Base-by-base conservation (phyloP, 2,113 vertebrate genomes). In the Ctenodactylus gundi region DNA sequence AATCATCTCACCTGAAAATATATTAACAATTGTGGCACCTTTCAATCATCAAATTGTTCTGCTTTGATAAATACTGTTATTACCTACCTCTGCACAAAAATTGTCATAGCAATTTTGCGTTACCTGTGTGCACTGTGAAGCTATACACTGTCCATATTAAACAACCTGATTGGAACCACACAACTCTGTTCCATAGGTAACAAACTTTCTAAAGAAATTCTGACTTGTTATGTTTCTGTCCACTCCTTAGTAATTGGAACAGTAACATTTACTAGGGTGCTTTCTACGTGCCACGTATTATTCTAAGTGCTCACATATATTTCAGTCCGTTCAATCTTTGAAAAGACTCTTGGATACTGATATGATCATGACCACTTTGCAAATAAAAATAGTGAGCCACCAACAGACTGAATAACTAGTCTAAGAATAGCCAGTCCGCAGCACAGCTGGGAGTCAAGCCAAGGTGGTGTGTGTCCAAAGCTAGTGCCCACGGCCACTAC, bases 1-100 rank as follows among this genome's bases (percentile, higher is more conserved):
- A 57, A 0, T 44, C 58, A 0, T 44, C 58, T 89, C 36, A 39
- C 53, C 60, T 85, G 51, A 58, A 44, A 91, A 57, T 80, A 44
- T 14, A 51, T 57, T 90, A 86, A 67, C 36, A 77, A 34, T 84
- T 41, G 39, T 72, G 67, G 41, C n/a, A 85, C 60, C 55, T 92
- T 91, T 95, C 15, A 85, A 49, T 89, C 80, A 85, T 15, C 21
- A 81, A n/a, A 68, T 65, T 81, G 75, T 27, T 65, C n/a, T 53
- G 13, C 64, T 94, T 83, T 84, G 53, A 89, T 78, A 67, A 88
- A 80, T 85, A 72, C 13, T 11, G n/a, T 93, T 87, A 82, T 64
- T 90, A 57, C 55, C 44, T 65, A 44, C 75, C 39, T 44, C 60
- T 77, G 23, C 41, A 77, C 46, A 77, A 89, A 95, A 88, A 58